Base-by-base conservation (phyloP, 2,888 invertebrate species). In the Napeogenes sylphis region DNA sequence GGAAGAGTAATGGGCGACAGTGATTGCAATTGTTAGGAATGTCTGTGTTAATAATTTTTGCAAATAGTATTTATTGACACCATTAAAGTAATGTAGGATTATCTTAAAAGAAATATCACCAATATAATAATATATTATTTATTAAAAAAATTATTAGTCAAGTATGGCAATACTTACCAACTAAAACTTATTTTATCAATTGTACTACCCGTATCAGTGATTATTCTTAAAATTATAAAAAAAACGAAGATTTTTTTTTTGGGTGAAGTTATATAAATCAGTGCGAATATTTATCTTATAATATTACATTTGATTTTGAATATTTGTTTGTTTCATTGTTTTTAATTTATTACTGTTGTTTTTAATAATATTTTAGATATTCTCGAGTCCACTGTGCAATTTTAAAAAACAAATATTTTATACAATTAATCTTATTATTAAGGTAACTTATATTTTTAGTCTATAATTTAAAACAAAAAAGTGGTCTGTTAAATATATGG, bases 131-230 rank as follows among this genome's bases (percentile, higher is more conserved):
- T 53, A 58, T 64, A 67, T 53, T 59, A 65, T 80, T 83, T 80
- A 80, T 77, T 82, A 74, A 71, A 73, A 74, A 69, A 76, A 73
- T 75, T 75, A 70, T 74, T 73, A 75, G 51, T 60, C 61, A 71
- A 70, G 58, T 80, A 83, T 81, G 81, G 80, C 80, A 60, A 71
- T 68, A 70, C 71, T 73, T 75, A 68, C 68, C 73, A 73, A 77
- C 59, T 70, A 67, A 73, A 71, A 71, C 72, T 75, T 68, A 70
- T 63, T 64, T 67, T 65, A 71, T 67, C 66, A 58, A 63, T 77
- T 79, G 77, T 84, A 84, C 80, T 85, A 87, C 87, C 87, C 86
- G 87, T 87, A 83, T 82, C 80, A 82, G 77, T 81, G 42, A 10
- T 42, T 42, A 10, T 12, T 10, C 42, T 42, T 42, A 76, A 74